Conservation (phyloP, 2,113 vertebrate species). For the Salvator merianae region DNA sequence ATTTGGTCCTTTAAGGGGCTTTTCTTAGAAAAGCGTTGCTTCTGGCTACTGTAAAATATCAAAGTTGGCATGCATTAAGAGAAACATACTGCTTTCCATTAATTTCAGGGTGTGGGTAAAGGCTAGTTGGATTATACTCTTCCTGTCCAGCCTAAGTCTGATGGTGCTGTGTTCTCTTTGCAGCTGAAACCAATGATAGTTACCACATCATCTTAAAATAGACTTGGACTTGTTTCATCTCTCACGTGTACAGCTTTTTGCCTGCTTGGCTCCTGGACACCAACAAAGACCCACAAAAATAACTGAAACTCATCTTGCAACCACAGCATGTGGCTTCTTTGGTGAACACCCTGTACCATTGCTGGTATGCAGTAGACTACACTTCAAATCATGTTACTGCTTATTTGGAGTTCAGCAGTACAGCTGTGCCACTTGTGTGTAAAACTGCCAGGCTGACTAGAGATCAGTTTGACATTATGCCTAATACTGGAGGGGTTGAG, state of each 20-base stretch:
- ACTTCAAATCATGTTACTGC: background rate
- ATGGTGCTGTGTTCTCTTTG: constrained; percentile 38
- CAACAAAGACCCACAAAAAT: constrained; percentile 41
- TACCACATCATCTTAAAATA: constrained; percentile 96
- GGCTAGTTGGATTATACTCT: background rate
- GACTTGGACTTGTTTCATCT: constrained; percentile 24
- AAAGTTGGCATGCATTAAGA: background rate
- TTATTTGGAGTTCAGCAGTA: constrained; percentile 6
- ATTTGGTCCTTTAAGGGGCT: background rate
- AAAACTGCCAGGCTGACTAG: background rate
- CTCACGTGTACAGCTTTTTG: background rate
- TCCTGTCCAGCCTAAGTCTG: background rate
- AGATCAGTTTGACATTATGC: background rate
- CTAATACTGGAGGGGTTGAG: background rate
- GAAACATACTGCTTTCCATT: background rate
- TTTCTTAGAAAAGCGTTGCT: background rate
- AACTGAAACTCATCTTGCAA: background rate
- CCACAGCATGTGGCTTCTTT: background rate
- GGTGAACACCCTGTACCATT: background rate
- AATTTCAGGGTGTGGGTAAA: background rate
- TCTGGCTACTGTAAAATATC: background rate
- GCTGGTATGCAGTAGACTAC: background rate
- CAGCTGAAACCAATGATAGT: constrained; percentile 91
- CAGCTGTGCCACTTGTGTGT: background rate
- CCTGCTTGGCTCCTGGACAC: constrained; percentile 22